Evolutionary conservation across 2,113 vertebrate species (phyloP), one percentile per base, ranked within the genome.

Genomic region (Phylloscopus trochiloides): DNA sequence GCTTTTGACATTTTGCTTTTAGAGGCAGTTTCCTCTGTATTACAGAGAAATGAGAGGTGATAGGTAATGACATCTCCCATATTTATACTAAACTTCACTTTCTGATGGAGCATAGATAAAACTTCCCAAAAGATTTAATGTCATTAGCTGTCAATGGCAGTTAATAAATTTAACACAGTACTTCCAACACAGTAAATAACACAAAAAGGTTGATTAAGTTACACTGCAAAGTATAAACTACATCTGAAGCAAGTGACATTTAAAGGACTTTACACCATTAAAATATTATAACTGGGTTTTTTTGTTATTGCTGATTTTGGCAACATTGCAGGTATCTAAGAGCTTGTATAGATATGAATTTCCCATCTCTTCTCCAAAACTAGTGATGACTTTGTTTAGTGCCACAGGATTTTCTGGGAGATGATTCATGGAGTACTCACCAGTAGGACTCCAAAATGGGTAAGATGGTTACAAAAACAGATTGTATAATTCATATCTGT

Each of bases 381-480:
- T 52, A 68, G 40, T 0, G 14, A 52, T 75, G 57, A 42, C 62
- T 95, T 85, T 68, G 48, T 90, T 73, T 91, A 80, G 62, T 68
- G 57, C 85, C 54, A 29, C 0, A 0, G 61, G 77, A 85, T 81
- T 96, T 65, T 86, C 52, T 65, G 32, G 68, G 88, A 79, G 86
- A 42, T 93, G 94, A 96, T 91, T 94, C 97, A 96, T 6, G 10
- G 47, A 92, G 12, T 95, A 98, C 98, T 99, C 97, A 99, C 99
- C 98, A 99, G 89, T 58, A 99, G 97, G 81, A 99, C 97, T 89
- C 98, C 99, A 91, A 99, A 99, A 97, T 99, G 98, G 84, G 99
- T 99, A 91, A 99, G 99, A 90, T 99, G 99, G 96, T 98, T 97
- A 97, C 99, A 99, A 90, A 97, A 97, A 96, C 99, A 99, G 96